Conservation (phyloP, 2,888 invertebrate species). For the Ormia ochracea region DNA sequence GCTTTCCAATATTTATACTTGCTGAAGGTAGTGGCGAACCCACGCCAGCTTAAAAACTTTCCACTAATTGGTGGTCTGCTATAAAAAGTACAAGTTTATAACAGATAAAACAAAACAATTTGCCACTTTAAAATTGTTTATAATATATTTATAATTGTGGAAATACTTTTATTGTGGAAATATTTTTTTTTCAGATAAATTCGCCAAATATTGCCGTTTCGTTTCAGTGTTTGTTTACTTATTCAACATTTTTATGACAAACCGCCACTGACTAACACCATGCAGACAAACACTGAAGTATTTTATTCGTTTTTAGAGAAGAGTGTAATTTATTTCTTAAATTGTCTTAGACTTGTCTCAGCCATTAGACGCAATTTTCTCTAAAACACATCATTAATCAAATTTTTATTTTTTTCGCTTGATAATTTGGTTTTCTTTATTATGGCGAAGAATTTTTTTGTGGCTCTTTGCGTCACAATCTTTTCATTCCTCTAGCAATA, state of each 20-base stretch:
- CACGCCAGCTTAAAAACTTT: too few relatives aligned
- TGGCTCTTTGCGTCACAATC: neutral
- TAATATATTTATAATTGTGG: neutral
- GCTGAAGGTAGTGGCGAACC: too few relatives aligned
- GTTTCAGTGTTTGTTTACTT: too few relatives aligned
- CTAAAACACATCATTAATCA: constrained; percentile 2
- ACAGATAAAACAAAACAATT: neutral
- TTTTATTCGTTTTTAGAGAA: constrained; percentile 14
- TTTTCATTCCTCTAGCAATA: neutral
- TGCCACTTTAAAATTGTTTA: neutral
- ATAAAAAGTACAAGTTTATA: neutral
- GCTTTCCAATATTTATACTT: too few relatives aligned
- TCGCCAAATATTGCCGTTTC: too few relatives aligned
- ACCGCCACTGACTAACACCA: too few relatives aligned
- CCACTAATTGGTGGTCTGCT: neutral
- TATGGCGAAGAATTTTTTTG: neutral
- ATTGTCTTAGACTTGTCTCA: neutral
- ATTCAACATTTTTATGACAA: too few relatives aligned
- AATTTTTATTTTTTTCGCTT: neutral
- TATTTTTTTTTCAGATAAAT: too few relatives aligned
- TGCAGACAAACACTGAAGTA: too few relatives aligned
- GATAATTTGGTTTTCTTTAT: neutral
- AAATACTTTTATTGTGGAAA: too few relatives aligned
- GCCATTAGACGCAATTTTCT: neutral
- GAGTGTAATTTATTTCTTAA: neutral